Conservation (phyloP, 2,113 vertebrate genomes). For the Octodon degus region DNA sequence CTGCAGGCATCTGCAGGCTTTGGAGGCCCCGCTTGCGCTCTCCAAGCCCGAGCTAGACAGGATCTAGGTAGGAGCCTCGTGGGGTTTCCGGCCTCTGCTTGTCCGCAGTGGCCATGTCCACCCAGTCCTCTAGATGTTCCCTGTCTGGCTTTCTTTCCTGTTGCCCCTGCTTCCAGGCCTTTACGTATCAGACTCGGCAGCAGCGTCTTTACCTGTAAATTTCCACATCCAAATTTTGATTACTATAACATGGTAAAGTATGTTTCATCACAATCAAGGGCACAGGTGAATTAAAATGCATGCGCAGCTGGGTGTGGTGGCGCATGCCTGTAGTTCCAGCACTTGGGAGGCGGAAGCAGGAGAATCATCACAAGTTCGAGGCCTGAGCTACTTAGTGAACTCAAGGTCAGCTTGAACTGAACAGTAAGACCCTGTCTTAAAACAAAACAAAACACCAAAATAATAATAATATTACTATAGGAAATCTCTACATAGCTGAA, state of each 20-base stretch:
- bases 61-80: accelerated
- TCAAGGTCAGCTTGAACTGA: background rate
- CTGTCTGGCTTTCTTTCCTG: background rate
- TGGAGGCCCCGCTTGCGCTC: background rate
- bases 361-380: background rate
- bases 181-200: background rate
- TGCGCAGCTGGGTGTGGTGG: background rate
- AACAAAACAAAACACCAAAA: background rate
- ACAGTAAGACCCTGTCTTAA: background rate
- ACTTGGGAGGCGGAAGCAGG: background rate
- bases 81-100: background rate
- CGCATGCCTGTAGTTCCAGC: background rate
- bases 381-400: background rate
- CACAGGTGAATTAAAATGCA: background rate
- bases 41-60: background rate
- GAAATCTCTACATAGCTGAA: background rate
- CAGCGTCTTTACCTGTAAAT: background rate
- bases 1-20: background rate
- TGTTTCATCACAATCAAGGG: background rate
- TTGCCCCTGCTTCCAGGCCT: background rate
- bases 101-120: background rate
- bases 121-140: background rate
- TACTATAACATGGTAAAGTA: background rate
- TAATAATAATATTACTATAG: background rate
- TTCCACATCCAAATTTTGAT: background rate